phyloP scores from a whole-genome alignment of 2,113 vertebrate genomes.

The Aegithalos caudatus region DNA sequence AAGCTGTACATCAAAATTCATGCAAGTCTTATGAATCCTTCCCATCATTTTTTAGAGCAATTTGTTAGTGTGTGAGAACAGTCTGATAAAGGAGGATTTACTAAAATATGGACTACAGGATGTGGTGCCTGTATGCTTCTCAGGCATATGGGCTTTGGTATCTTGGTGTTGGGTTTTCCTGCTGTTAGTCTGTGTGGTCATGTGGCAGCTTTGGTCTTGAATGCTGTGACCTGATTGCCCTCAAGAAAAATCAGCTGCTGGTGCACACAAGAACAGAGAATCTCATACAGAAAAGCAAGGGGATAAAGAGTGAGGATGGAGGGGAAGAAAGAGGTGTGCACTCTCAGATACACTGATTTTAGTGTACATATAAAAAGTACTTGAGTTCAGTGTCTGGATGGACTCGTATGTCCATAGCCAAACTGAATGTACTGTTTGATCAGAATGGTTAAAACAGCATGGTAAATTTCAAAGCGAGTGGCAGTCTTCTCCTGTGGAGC shows the following conservation, averaged over 20 bases:
- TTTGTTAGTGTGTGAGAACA: not conserved
- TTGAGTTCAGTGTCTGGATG: not conserved
- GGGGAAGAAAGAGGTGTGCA: not conserved
- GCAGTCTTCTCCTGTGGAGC: not conserved
- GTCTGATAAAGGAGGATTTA: not conserved
- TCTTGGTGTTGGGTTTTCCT: not conserved
- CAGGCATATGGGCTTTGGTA: not conserved
- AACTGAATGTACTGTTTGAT: not conserved
- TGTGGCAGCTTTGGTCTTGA: not conserved
- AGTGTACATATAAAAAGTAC: rapidly evolving
- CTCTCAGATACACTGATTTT: not conserved
- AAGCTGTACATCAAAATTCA: not conserved
- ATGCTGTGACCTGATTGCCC: not conserved
- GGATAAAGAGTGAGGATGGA: not conserved
- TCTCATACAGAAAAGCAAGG: not conserved
- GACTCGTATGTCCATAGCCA: not conserved
- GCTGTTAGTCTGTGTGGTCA: not conserved
- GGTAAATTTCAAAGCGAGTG: not conserved
- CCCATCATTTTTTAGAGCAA: not conserved
- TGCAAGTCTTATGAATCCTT: not conserved
- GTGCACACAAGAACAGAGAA: not conserved
- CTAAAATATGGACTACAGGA: not conserved
- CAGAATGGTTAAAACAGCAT: not conserved
- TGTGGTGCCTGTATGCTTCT: not conserved
- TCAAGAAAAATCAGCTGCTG: not conserved